These are phyloP conservation scores for Cyclophora albipunctata DNA, from an alignment of 2,888 invertebrate genomes.

Conservation along the genomic window DNA sequence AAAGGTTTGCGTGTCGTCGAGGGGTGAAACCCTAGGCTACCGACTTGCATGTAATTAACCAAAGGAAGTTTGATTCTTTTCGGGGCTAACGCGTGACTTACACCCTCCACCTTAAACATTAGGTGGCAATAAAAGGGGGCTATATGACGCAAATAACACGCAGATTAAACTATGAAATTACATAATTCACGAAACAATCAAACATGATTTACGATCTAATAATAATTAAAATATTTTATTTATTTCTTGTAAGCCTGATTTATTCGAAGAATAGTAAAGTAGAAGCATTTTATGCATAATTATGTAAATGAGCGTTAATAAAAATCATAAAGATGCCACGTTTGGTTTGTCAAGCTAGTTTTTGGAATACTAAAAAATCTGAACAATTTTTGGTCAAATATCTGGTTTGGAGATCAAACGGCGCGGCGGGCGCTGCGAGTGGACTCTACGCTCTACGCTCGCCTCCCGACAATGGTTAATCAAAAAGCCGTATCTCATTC, in stretches of 20 bases:
- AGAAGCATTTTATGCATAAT: constrained; percentile 22
- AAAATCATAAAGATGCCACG: constrained; percentile 23
- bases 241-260: not conserved
- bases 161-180: constrained; percentile 28
- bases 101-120: constrained; percentile 46
- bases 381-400: constrained; percentile 23
- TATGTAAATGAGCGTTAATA: constrained; percentile 29
- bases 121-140: constrained; percentile 53
- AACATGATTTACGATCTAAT: not conserved
- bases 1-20: constrained; percentile 55
- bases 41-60: constrained; percentile 63
- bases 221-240: not conserved
- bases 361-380: constrained; percentile 19
- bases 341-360: constrained; percentile 17
- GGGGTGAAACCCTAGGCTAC: constrained; percentile 45
- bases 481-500: constrained; percentile 70
- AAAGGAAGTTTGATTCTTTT: constrained; percentile 61
- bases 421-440: constrained; percentile 11
- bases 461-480: constrained; percentile 66
- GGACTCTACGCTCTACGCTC: constrained; percentile 38
- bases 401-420: constrained; percentile 21
- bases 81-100: constrained; percentile 55
- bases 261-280: constrained; percentile 1
- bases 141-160: constrained; percentile 36
- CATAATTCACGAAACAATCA: constrained; percentile 6